Conservation (phyloP, 2,797 vertebrate genomes). For the Mormyrus proboscirostris region DNA sequence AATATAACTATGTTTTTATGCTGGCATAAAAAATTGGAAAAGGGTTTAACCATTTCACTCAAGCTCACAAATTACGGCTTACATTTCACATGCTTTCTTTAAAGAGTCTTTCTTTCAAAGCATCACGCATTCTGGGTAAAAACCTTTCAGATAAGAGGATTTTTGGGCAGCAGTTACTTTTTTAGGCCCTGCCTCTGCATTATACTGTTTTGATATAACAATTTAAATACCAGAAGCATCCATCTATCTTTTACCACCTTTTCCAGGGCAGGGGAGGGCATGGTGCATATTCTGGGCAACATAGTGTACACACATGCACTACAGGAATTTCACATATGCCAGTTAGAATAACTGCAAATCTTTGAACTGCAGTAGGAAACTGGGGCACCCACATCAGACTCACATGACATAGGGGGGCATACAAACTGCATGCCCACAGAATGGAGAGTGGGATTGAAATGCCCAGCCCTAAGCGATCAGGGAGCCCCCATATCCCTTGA, state of each 20-base stretch:
- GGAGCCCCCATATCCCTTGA: neutral
- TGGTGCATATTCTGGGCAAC: neutral
- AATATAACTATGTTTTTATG: constrained; percentile 3
- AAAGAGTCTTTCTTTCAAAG: neutral
- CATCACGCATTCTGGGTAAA: neutral
- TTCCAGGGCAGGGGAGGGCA: neutral
- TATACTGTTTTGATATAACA: neutral
- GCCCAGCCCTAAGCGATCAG: neutral
- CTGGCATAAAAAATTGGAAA: neutral
- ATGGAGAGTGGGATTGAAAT: neutral
- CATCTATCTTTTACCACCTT: neutral
- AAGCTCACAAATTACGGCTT: neutral
- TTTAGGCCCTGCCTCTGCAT: neutral
- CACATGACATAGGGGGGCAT: neutral
- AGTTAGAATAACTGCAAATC: neutral
- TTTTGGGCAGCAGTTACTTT: neutral
- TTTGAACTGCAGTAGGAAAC: neutral
- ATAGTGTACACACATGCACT: neutral
- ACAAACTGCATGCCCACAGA: neutral
- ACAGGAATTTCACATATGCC: neutral
- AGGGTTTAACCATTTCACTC: neutral
- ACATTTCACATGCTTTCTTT: neutral
- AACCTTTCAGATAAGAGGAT: neutral
- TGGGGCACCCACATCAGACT: neutral
- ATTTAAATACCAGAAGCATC: neutral